Conservation (phyloP, 1,140 invertebrate genomes). For the Papilio dardanus region DNA sequence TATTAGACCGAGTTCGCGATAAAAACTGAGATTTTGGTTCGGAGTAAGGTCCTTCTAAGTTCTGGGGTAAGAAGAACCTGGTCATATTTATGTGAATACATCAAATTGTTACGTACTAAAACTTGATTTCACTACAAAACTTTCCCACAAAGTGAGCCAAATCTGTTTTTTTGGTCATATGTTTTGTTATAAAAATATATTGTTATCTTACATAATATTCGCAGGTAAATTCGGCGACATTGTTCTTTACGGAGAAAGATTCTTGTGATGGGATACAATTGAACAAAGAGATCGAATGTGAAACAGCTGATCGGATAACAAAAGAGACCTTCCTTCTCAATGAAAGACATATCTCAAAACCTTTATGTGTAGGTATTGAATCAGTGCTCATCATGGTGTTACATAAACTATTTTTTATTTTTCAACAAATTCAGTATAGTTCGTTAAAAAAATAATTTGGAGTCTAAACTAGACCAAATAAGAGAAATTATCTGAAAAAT, state of each 20-base stretch:
- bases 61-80: no score
- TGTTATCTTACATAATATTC: neutral
- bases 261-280: conserved; percentile 34
- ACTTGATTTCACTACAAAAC: no score
- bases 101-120: no score
- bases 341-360: neutral
- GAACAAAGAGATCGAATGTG: conserved; percentile 50
- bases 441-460: neutral
- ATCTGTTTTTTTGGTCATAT: neutral
- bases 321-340: conserved; percentile 40
- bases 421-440: neutral
- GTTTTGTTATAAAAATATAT: conserved; percentile 3
- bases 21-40: no score
- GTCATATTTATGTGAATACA: no score
- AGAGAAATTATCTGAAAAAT: no score
- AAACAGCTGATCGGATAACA: conserved; percentile 55
- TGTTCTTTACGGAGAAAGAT: conserved; percentile 15
- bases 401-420: neutral
- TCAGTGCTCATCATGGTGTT: neutral
- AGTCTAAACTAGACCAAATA: no score
- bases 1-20: no score
- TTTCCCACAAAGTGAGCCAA: neutral
- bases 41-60: no score
- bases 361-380: conserved; percentile 9
- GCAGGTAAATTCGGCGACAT: conserved; percentile 21